phyloP scores from a whole-genome alignment of 2,888 invertebrate species.

The Epistrophella euchroma region DNA sequence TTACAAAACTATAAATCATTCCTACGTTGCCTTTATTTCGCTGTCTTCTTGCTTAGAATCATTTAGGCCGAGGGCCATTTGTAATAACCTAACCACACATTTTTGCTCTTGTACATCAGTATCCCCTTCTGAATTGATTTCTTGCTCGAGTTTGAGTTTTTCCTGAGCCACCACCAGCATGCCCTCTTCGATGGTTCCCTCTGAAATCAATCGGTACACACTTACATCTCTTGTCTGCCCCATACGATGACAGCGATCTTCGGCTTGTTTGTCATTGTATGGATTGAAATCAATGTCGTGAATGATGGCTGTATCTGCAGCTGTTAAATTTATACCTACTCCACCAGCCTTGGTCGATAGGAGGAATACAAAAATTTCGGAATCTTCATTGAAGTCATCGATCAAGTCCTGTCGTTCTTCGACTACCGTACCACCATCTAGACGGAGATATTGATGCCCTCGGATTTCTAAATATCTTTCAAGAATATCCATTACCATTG shows the following conservation, averaged over 20 bases:
- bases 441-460: constrained; percentile 89
- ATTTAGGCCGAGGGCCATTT: constrained; percentile 89
- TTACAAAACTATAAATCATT: background rate
- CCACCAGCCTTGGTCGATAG: constrained; percentile 97
- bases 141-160: constrained; percentile 95
- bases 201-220: constrained; percentile 92
- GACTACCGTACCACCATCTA: constrained; percentile 96
- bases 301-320: constrained; percentile 97
- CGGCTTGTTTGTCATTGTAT: constrained; percentile 99
- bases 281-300: constrained; percentile 99
- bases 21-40: constrained; percentile 1
- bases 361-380: constrained; percentile 93
- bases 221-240: constrained; percentile 92
- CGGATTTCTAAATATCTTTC: constrained; percentile 93
- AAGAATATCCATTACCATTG: constrained; percentile 96
- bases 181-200: constrained; percentile 96
- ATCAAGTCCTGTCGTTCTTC: constrained; percentile 94
- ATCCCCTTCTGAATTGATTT: constrained; percentile 88
- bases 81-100: constrained; percentile 91
- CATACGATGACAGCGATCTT: constrained; percentile 93
- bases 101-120: constrained; percentile 87
- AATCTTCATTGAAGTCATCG: constrained; percentile 92
- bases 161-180: constrained; percentile 95
- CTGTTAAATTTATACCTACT: constrained; percentile 96
- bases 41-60: constrained; percentile 33